Evolutionary conservation across 2,888 invertebrate species (phyloP).

Genomic region (Chloroclystis v-ata): DNA sequence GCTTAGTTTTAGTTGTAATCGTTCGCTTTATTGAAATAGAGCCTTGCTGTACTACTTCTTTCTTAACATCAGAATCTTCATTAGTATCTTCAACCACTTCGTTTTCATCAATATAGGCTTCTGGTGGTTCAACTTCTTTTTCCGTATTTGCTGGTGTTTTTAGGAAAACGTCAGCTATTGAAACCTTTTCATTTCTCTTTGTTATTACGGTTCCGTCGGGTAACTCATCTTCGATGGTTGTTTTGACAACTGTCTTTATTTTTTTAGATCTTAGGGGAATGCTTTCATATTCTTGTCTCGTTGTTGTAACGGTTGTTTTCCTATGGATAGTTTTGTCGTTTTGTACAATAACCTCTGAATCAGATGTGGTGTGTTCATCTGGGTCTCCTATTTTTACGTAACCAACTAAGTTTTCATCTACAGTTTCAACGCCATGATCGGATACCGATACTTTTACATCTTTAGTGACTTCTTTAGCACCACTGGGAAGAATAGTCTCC

Average conservation of each 20-base stretch:
- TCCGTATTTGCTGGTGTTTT: conserved; percentile 35
- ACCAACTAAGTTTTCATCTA: conserved; percentile 55
- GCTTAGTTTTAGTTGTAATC: conserved; percentile 67
- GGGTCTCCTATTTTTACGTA: conserved; percentile 49
- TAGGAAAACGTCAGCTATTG: conserved; percentile 56
- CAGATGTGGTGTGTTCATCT: conserved; percentile 43
- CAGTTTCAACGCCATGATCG: conserved; percentile 50
- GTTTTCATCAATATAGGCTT: conserved; percentile 47
- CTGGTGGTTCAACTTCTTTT: conserved; percentile 38
- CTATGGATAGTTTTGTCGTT: conserved; percentile 51
- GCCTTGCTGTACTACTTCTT: conserved; percentile 57
- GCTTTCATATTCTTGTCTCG: conserved; percentile 58
- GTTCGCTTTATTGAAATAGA: conserved; percentile 56
- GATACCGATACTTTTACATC: conserved; percentile 63
- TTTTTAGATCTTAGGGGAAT: conserved; percentile 43
- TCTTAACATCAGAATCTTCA: conserved; percentile 62
- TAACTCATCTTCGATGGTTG: conserved; percentile 58
- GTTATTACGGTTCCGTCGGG: conserved; percentile 65
- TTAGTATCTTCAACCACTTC: conserved; percentile 63
- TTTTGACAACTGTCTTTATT: conserved; percentile 57
- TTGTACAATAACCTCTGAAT: conserved; percentile 46
- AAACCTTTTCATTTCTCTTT: conserved; percentile 65
- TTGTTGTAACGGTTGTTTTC: conserved; percentile 57
- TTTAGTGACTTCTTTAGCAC: conserved; percentile 60
- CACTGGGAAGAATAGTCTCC: conserved; percentile 56